Evolutionary conservation across 2,888 invertebrate species (phyloP), one percentile per base, ranked within the genome.

Genomic region (Colletes collaris): DNA sequence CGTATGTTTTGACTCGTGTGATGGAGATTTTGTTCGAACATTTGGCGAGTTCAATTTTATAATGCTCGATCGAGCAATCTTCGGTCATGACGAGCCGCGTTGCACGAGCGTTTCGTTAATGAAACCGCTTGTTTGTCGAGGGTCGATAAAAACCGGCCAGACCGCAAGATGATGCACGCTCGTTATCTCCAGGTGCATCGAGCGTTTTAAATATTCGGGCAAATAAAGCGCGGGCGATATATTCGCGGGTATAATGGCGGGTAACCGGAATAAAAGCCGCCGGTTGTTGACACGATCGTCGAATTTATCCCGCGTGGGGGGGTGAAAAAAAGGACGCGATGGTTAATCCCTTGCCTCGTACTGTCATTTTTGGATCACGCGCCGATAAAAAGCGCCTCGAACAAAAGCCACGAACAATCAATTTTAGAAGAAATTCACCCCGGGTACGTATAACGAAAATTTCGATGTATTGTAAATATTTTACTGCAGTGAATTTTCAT

Each of bases 161-260:
- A 3, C 40, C 64, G 59, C 75, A 65, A 72, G 75, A 65, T 72
- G 75, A 72, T 76, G 64, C 75, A 72, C 72, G 64, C 75, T 76
- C 72, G 75, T 76, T 76, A 76, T 65, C 72, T 11, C n/a, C 75
- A 72, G 64, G 59, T 72, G 75, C 75, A 72, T 65, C 59, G 53
- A 64, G 56, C 74, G 58, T 75, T 71, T 75, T 75, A 75, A 71
- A 75, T 71, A 71, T 75, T 75, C 71, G 56, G 35, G 8, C 64
- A 52, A 72, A 75, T 64, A 64, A 64, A 75, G 58, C 71, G 56
- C 19, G 8, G 50, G 49, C 44, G n/a, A 37, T 35, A 58, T 75
- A 58, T 52, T 71, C 71, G 74, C 58, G 50, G 40, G 63, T 6
- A 55, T 71, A 75, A 71, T 72, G 58, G 58, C 64, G 52, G 63